phyloP scores from a whole-genome alignment of 2,888 invertebrate species.

The Nephrotoma flavescens region DNA sequence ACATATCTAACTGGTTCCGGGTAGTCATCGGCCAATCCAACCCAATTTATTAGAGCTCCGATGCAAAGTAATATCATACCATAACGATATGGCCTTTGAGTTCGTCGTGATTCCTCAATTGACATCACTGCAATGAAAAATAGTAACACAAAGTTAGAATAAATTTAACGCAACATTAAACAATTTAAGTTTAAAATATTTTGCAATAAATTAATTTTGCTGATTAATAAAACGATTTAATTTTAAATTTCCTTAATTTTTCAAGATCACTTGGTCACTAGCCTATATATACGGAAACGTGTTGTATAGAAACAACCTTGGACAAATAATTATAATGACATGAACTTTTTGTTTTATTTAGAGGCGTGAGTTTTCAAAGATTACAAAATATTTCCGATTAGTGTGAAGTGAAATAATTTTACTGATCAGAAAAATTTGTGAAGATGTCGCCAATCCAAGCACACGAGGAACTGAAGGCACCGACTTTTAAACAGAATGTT shows the following conservation, averaged over 20 bases:
- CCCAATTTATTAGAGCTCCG: slow-evolving; percentile 59
- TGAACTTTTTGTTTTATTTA: no score
- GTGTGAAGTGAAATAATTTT: no score
- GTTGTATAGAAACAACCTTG: background rate
- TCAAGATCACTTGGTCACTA: background rate
- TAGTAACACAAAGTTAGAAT: background rate
- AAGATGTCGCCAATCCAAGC: no score
- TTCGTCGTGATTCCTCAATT: slow-evolving; percentile 47
- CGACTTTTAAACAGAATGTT: no score
- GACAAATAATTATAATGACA: no score
- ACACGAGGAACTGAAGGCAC: no score
- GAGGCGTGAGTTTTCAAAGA: no score
- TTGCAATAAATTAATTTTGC: background rate
- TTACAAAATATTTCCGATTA: no score
- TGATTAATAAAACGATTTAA: background rate
- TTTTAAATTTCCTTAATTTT: background rate
- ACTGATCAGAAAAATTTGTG: no score
- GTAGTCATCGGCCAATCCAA: slow-evolving; percentile 55
- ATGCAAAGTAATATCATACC: slow-evolving; percentile 58
- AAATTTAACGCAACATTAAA: background rate
- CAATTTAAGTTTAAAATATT: background rate
- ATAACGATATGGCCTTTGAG: slow-evolving; percentile 56
- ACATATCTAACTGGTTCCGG: slow-evolving; percentile 57
- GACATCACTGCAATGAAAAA: slow-evolving; percentile 41
- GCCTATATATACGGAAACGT: background rate